Conservation (phyloP, 2,113 vertebrate genomes). For the Dicerorhinus sumatrensis region DNA sequence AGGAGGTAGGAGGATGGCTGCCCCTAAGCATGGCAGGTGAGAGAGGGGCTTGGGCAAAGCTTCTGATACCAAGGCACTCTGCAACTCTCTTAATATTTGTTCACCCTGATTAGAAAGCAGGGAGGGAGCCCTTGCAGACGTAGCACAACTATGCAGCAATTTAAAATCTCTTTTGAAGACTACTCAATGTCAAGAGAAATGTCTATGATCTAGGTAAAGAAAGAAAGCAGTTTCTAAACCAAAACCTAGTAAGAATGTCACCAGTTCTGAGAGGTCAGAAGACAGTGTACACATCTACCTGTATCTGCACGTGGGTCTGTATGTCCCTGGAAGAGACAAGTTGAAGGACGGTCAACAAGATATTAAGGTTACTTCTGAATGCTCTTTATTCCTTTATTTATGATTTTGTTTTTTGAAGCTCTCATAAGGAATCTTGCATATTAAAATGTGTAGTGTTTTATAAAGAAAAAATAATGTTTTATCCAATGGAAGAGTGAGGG, state of each 20-base stretch:
- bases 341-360: not conserved
- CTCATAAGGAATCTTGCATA: not conserved
- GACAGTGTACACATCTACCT: not conserved
- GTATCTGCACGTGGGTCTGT: accelerated
- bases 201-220: not conserved
- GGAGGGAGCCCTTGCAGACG: not conserved
- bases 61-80: not conserved
- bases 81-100: not conserved
- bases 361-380: not conserved
- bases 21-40: not conserved
- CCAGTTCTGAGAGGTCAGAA: not conserved
- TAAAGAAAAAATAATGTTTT: not conserved
- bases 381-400: not conserved
- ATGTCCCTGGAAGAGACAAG: not conserved
- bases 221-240: not conserved
- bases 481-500: not conserved
- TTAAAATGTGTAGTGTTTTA: not conserved
- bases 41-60: not conserved
- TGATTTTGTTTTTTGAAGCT: not conserved
- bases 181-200: not conserved
- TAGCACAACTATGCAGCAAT: not conserved
- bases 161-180: not conserved
- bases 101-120: not conserved
- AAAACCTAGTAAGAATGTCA: not conserved
- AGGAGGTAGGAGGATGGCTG: not conserved